Conservation (phyloP, 2,888 invertebrate genomes). For the Amphipyra berbera region DNA sequence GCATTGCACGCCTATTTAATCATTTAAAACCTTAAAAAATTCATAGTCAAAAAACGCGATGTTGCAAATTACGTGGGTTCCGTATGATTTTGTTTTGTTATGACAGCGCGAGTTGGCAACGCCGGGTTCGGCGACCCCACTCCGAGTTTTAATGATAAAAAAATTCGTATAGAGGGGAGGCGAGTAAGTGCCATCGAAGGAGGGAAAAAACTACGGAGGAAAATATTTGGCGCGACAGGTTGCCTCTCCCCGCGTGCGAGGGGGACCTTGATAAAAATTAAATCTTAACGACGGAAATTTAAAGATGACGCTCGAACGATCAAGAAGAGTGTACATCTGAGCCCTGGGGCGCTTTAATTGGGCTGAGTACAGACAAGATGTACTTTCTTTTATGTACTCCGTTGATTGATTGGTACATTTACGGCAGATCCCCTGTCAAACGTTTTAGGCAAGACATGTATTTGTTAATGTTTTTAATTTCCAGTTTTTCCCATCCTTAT, state of each 20-base stretch:
- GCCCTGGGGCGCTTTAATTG: slow-evolving; percentile 87
- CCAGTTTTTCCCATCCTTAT: slow-evolving; percentile 39
- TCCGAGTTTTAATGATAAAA: slow-evolving; percentile 89
- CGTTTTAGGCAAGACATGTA: slow-evolving; percentile 57
- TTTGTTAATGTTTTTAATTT: slow-evolving; percentile 59
- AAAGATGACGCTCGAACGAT: slow-evolving; percentile 90
- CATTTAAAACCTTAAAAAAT: slow-evolving; percentile 56
- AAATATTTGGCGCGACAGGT: slow-evolving; percentile 90
- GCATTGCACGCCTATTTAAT: slow-evolving; percentile 50
- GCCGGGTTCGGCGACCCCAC: slow-evolving; percentile 88
- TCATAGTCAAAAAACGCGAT: slow-evolving; percentile 67
- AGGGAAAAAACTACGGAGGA: slow-evolving; percentile 89
- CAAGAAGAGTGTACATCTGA: slow-evolving; percentile 90
- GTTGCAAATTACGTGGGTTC: slow-evolving; percentile 76
- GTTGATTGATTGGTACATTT: slow-evolving; percentile 74
- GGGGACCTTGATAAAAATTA: slow-evolving; percentile 88
- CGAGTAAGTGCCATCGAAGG: slow-evolving; percentile 88
- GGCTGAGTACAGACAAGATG: slow-evolving; percentile 78
- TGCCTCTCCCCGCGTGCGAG: slow-evolving; percentile 72
- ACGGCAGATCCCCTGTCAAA: slow-evolving; percentile 62
- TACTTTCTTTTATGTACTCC: slow-evolving; percentile 64
- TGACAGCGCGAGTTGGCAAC: slow-evolving; percentile 87
- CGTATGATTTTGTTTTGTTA: slow-evolving; percentile 87
- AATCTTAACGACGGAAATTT: slow-evolving; percentile 90
- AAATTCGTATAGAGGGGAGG: slow-evolving; percentile 89